These are phyloP conservation scores for Drosophila putrida DNA, from an alignment of 2,888 invertebrate genomes.

Conservation along the genomic window DNA sequence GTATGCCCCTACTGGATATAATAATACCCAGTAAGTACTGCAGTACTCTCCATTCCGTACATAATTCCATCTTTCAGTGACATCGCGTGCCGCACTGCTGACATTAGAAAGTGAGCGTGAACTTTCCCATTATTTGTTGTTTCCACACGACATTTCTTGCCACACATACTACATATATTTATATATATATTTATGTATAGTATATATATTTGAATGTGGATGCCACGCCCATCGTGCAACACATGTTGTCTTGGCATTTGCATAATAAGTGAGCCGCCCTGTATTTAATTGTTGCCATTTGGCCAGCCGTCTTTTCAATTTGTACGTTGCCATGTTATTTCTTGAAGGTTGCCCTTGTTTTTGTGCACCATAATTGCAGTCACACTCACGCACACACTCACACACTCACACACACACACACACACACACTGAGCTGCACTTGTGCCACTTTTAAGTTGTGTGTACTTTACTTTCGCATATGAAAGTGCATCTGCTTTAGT, in stretches of 20 bases:
- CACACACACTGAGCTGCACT: slow-evolving; percentile 39
- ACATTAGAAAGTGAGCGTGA: slow-evolving; percentile 70
- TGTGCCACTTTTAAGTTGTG: slow-evolving; percentile 51
- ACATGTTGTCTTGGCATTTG: slow-evolving; percentile 41
- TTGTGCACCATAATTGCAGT: slow-evolving; percentile 28
- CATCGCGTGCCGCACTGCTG: slow-evolving; percentile 58
- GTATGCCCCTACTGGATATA: too few species aligned
- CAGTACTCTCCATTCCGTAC: background rate
- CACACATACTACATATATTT: slow-evolving; percentile 4
- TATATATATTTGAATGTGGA: slow-evolving; percentile 18
- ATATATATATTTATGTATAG: background rate
- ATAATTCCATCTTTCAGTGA: slow-evolving; percentile 16
- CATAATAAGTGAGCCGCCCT: slow-evolving; percentile 53
- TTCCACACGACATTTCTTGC: slow-evolving; percentile 33
- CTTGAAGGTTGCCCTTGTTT: slow-evolving; percentile 46
- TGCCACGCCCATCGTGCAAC: slow-evolving; percentile 32
- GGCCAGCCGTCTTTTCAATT: slow-evolving; percentile 52
- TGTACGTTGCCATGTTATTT: slow-evolving; percentile 37
- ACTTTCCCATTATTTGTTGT: slow-evolving; percentile 62
- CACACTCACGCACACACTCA: background rate
- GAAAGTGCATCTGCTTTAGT: slow-evolving; percentile 59
- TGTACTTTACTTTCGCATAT: slow-evolving; percentile 54
- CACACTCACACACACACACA: background rate
- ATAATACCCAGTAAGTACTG: too few species aligned
- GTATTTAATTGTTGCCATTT: slow-evolving; percentile 53